These are phyloP conservation scores for Cyrtonyx montezumae DNA, from an alignment of 2,113 vertebrate species.

Conservation along the genomic window DNA sequence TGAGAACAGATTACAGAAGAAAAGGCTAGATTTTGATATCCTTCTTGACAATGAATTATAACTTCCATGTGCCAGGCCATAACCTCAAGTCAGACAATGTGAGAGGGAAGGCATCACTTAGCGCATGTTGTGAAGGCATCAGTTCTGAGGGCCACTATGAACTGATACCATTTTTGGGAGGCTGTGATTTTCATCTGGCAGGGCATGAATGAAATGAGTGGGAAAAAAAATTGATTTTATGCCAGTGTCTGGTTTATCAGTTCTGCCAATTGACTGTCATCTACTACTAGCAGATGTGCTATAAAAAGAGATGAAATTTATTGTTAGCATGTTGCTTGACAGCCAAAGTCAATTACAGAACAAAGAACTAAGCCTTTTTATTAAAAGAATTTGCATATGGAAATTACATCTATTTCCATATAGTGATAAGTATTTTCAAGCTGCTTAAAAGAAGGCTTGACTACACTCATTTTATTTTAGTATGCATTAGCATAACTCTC, in stretches of 20 bases:
- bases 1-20: background rate
- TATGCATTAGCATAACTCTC: background rate
- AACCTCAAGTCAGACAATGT: background rate
- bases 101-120: background rate
- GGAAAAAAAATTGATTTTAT: background rate
- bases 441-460: background rate
- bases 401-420: conserved; percentile 18
- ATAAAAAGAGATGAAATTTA: conserved; percentile 42
- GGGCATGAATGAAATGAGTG: conserved; percentile 23
- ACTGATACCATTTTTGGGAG: background rate
- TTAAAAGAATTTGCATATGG: conserved; percentile 39
- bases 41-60: background rate
- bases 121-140: background rate
- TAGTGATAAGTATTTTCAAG: conserved; percentile 11
- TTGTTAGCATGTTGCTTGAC: conserved; percentile 21
- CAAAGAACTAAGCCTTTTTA: background rate
- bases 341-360: conserved; percentile 36
- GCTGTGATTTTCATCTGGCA: conserved; percentile 11
- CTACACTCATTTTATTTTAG: background rate
- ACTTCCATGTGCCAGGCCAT: background rate
- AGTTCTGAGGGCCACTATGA: background rate
- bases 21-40: background rate
- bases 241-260: background rate
- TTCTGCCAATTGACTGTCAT: conserved; percentile 49
- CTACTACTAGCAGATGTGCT: conserved; percentile 54